Evolutionary conservation across 1,140 invertebrate species (phyloP).

Genomic region (Capitella teleta): DNA sequence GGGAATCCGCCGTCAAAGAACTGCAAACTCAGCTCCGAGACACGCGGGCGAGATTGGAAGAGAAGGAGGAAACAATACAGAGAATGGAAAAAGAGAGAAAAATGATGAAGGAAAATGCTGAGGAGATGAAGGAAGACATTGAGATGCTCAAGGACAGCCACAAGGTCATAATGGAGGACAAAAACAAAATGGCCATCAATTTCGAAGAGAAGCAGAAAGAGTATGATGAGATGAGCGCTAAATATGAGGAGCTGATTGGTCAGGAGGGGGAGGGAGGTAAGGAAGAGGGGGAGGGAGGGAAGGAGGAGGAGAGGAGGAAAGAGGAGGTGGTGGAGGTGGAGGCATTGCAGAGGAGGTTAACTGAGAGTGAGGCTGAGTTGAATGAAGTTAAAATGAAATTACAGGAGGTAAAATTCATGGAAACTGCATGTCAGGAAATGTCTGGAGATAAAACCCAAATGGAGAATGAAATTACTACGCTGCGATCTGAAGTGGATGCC

Average conservation of each 20-base stretch:
- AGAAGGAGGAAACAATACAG: constrained; percentile 44
- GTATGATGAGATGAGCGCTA: too few species aligned
- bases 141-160: constrained; percentile 2
- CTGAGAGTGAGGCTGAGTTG: not conserved
- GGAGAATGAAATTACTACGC: too few species aligned
- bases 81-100: constrained; percentile 46
- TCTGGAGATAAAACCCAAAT: too few species aligned
- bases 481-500: too few species aligned
- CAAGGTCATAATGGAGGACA: too few species aligned
- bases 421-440: not conserved
- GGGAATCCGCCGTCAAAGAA: too few species aligned
- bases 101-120: constrained; percentile 17
- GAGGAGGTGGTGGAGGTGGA: constrained; percentile 9
- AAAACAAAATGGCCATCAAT: too few species aligned
- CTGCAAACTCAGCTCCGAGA: too few species aligned
- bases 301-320: constrained; percentile 8
- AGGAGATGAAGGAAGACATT: constrained; percentile 1
- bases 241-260: too few species aligned
- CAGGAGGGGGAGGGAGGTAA: too few species aligned
- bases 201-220: too few species aligned
- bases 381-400: not conserved
- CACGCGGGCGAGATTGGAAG: constrained; percentile 58
- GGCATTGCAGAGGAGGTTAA: not conserved
- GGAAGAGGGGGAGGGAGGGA: too few species aligned
- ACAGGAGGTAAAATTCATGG: not conserved